Evolutionary conservation across 2,797 vertebrate genomes (phyloP), one percentile per base, ranked within the genome.

Genomic region (Poecilia picta): DNA sequence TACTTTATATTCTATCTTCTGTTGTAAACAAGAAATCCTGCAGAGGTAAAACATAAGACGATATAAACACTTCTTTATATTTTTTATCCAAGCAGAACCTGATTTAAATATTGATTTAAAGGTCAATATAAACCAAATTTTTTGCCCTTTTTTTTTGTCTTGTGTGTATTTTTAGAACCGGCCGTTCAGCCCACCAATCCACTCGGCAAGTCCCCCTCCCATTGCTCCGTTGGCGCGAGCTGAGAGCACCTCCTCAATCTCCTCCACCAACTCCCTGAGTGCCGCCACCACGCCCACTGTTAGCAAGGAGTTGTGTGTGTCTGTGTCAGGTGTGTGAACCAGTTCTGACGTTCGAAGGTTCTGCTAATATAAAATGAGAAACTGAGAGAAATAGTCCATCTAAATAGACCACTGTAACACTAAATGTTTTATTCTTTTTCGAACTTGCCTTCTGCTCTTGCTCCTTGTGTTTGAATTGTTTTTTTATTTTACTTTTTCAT

Each of bases 161-260:
- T 49, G 31, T 75, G 47, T 51, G 2, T 76, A 70, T 59, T 70
- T 76, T 82, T 95, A 99, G 98, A 96, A 91, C 92, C 96, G 97
- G 79, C 97, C 97, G 8, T 99, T 99, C 90, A 98, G 97, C 83
- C 97, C 98, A 71, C 97, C 98, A 6, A 87, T 97, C 59, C 97
- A 98, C 89, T 97, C 97, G 0, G 97, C 97, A 84, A 99, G 98
- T 89, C 95, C 95, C 25, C 98, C 98, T 88, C 97, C 98, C 88
- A 91, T 97, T 72, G 98, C 98, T 64, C 98, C 98, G 2, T 88
- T 99, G 94, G 98, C 98, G 2, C 96, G 98, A 71, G 98, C 98
- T 5, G 98, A 99, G 91, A 99, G 98, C 93, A 99, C 98, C 43
- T 99, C 98, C 83, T 99, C 98, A 86, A 98, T 99, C 78, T 99